These are phyloP conservation scores for Elanus axillaris DNA, from an alignment of 2,113 vertebrate genomes.

Conservation along the genomic window DNA sequence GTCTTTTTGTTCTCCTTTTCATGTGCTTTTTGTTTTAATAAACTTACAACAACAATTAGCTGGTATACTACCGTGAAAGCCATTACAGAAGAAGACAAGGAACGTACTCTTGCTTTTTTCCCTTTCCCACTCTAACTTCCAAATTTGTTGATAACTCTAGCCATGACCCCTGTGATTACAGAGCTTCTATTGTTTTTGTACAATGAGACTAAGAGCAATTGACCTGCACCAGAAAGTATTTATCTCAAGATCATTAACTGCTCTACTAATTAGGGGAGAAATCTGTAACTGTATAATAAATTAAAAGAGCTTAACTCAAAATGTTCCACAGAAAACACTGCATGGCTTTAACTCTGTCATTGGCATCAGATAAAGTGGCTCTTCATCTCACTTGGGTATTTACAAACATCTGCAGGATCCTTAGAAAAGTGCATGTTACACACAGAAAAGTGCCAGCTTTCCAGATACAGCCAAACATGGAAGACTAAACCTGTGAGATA, in stretches of 20 bases:
- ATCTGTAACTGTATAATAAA: conserved; percentile 1
- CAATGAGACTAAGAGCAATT: not conserved
- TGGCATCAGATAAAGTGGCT: not conserved
- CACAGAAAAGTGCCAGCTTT: not conserved
- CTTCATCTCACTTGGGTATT: not conserved
- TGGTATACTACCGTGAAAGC: not conserved
- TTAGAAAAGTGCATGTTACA: not conserved
- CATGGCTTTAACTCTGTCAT: not conserved
- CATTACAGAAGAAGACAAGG: not conserved
- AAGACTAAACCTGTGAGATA: not conserved
- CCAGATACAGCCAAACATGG: not conserved
- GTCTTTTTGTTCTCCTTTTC: not conserved
- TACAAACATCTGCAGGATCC: not conserved
- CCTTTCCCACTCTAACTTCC: not conserved
- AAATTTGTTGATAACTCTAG: not conserved
- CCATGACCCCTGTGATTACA: not conserved
- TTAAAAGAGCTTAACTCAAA: not conserved
- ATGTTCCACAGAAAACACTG: not conserved
- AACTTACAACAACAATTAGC: not conserved
- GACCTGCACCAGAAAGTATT: not conserved
- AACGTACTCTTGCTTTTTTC: not conserved
- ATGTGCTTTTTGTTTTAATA: not conserved
- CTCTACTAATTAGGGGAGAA: conserved; percentile 28
- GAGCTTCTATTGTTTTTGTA: conserved; percentile 17
- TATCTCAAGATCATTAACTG: not conserved